Evolutionary conservation across 1,140 invertebrate species (phyloP), one percentile per base, ranked within the genome.

Genomic region (Oryctes rhinoceros): DNA sequence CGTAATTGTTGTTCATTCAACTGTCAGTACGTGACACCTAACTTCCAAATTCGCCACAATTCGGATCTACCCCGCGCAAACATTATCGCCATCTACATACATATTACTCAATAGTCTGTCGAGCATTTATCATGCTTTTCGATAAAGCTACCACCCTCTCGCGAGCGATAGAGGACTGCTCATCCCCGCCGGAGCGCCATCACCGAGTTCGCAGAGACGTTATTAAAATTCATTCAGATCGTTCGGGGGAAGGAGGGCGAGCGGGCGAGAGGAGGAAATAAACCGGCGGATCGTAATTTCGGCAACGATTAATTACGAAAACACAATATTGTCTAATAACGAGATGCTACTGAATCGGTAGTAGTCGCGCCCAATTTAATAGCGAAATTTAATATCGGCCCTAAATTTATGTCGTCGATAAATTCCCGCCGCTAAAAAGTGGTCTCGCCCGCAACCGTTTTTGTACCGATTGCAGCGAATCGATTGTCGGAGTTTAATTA

Each of bases 271-370:
- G 9, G 9, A 10, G 53, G 15, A 18, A 59, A 59, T 59, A 59
- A 59, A 59, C 53, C 53, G 18, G 53, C 15, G 18, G 53, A 35
- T 71, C 20, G 65, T 71, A 71, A 71, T 71, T 71, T 71, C 65
- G 65, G 24, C 65, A 24, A 24, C 65, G 65, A 71, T 71, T 71
- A 71, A 71, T 71, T 71, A 71, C 65, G 24, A 71, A 71, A 71
- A 24, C 65, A 71, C 65, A 71, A 71, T 71, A 71, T 71, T 71
- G 65, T 71, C 24, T 71, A 20, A 71, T 71, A 71, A 71, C 65
- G 65, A 71, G 65, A 71, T 37, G 65, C 35, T 71, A 71, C 24
- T 71, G 24, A 71, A 71, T 71, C 65, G 18, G 24, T 10, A 37
- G 24, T 71, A 44, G 39, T 44, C 39, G 39, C 53, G 53, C 3